These are phyloP conservation scores for Trypoxylus dichotomus DNA, from an alignment of 1,140 invertebrate genomes.

Conservation along the genomic window DNA sequence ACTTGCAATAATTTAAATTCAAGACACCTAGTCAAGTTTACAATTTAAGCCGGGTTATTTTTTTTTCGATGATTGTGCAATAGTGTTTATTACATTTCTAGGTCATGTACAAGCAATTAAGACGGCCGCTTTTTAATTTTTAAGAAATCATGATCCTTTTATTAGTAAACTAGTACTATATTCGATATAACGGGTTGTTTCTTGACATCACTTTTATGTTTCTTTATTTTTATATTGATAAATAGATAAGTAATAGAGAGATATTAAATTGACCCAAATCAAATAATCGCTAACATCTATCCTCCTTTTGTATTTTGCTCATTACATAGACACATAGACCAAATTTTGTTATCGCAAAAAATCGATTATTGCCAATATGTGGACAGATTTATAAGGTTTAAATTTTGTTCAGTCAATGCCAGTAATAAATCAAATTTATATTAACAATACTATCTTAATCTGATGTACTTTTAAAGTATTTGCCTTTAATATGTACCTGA, in stretches of 20 bases:
- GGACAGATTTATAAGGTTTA: not conserved
- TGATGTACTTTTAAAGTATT: not conserved
- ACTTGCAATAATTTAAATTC: conserved; percentile 21
- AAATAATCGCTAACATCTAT: too few species aligned
- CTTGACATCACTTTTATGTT: not conserved
- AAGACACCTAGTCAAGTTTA: not conserved
- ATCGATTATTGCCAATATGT: not conserved
- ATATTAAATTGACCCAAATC: too few species aligned
- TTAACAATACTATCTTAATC: conserved; percentile 7
- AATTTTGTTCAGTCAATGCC: not conserved
- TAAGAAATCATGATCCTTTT: not conserved
- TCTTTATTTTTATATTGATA: too few species aligned
- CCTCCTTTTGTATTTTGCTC: too few species aligned
- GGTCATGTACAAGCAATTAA: not conserved
- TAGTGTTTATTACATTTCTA: not conserved
- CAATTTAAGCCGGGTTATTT: not conserved
- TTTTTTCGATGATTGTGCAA: not conserved
- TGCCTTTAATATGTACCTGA: too few species aligned
- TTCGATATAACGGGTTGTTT: not conserved
- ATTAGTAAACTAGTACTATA: too few species aligned
- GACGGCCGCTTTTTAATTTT: not conserved
- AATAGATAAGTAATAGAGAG: too few species aligned
- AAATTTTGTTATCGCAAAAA: not conserved
- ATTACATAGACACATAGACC: not conserved
- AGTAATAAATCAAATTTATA: conserved; percentile 1